Evolutionary conservation across 2,888 invertebrate species (phyloP), one percentile per base, ranked within the genome.

Genomic region (Sarcophaga subvicina): DNA sequence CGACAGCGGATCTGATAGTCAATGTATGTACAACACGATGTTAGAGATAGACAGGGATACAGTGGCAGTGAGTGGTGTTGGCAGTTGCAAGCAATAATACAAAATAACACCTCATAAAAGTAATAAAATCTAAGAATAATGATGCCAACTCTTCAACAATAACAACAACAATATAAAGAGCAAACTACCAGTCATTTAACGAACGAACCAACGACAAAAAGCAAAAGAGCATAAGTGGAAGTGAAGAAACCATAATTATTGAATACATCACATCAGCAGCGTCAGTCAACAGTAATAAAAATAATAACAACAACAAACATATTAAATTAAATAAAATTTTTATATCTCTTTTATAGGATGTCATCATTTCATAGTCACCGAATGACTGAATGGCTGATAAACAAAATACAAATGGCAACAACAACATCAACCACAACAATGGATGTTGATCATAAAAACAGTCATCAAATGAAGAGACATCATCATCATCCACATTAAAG

Each of bases 381-480:
- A 72, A 54, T 75, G 79, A 73, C 22, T 22, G 78, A 78, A 59
- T 79, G 83, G 83, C 78, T 75, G 75, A 45, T 25, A 20, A n/a
- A 10, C 62, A 20, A 22, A 82, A 66, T 66, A 59, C 37, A 59
- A 66, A 6, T 62, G 54, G 54, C 54, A 54, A 54, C 62, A 49
- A 62, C 25, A 69, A 62, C 67, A 69, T 22, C 22, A 76, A 69
- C 76, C 17, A 54, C 64, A 69, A 62, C 90, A 90, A 80, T 78
- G 6, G 25, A 90, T 90, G 37, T 90, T 90, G 92, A 92, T 93
- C 92, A 91, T 93, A 92, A 92, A 75, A 93, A 93, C 91, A 90
- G 90, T 91, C 92, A 89, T 93, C 90, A 92, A 92, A 91, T 88
- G 89, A 79, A 71, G 60, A 86, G 62, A 54, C 54, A 54, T 14